Evolutionary conservation across 2,888 invertebrate genomes (phyloP), one percentile per base, ranked within the genome.

Genomic region (Standfussiana lucernea): DNA sequence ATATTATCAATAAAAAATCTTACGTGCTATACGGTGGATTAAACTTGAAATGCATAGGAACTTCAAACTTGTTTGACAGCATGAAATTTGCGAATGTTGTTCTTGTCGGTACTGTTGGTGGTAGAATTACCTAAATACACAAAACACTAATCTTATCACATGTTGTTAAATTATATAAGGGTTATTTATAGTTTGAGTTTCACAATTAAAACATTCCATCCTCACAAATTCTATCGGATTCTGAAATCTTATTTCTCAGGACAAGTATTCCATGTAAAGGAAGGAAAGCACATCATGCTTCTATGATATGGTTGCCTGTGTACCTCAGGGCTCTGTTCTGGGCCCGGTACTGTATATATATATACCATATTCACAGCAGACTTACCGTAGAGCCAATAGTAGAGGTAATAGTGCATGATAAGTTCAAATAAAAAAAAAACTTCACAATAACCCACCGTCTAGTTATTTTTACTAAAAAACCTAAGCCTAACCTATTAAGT

Each of bases 31-130:
- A 77, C 4, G 96, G 96, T 11, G 94, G 89, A 78, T 92, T 89
- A 70, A 96, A 94, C 86, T 94, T 96, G 83, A 94, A 97, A 89
- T 93, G 93, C 95, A 97, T 94, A 0, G 95, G 93, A 76, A 91
- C 89, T 74, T 94, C 95, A 67, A 94, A 88, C 90, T 94, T 96
- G 83, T 96, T 97, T 2, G 95, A 93, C 7, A 97, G 85, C 92
- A 96, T 93, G 74, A 96, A 96, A 85, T 96, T 96, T 5, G 93
- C 88, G 75, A 95, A 96, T 0, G 95, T 93, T 0, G 95, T 94
- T 79, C 95, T 93, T 40, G 91, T 89, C 4, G 96, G 96, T 13
- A 96, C 96, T 5, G 97, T 97, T n/a, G 96, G 96, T 15, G 96
- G 96, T 75, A 96, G 79, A 65, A 94, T 91, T 13, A 96, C 92